These are phyloP conservation scores for Gallinago nigripennis DNA, from an alignment of 2,797 vertebrate species.

Conservation along the genomic window DNA sequence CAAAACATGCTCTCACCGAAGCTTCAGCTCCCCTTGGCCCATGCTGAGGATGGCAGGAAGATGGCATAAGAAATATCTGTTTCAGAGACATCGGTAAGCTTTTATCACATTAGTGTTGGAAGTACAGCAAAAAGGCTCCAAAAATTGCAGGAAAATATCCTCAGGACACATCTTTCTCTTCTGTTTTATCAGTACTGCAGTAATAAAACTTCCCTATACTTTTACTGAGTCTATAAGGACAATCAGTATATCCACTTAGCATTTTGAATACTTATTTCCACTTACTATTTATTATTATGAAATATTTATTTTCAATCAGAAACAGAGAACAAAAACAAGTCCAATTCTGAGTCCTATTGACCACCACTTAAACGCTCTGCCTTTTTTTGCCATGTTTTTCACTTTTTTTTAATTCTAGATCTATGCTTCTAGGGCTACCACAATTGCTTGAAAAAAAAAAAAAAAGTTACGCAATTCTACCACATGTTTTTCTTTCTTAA, in stretches of 20 bases:
- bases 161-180: background rate
- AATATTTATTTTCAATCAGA: background rate
- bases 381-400: background rate
- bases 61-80: background rate
- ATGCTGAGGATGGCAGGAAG: background rate
- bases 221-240: background rate
- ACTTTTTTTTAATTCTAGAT: background rate
- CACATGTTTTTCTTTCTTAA: background rate
- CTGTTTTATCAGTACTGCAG: background rate
- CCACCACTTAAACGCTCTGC: background rate
- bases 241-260: background rate
- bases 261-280: background rate
- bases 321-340: background rate
- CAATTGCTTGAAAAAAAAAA: background rate
- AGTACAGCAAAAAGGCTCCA: background rate
- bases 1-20: background rate
- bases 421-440: background rate
- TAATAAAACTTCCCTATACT: background rate
- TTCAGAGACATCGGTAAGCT: background rate
- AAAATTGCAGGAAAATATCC: background rate
- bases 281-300: no score
- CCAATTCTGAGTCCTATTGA: background rate
- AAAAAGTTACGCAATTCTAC: background rate
- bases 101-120: background rate
- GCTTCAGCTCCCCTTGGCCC: background rate